These are phyloP conservation scores for Corapipo altera DNA, from an alignment of 2,113 vertebrate species.

Conservation along the genomic window DNA sequence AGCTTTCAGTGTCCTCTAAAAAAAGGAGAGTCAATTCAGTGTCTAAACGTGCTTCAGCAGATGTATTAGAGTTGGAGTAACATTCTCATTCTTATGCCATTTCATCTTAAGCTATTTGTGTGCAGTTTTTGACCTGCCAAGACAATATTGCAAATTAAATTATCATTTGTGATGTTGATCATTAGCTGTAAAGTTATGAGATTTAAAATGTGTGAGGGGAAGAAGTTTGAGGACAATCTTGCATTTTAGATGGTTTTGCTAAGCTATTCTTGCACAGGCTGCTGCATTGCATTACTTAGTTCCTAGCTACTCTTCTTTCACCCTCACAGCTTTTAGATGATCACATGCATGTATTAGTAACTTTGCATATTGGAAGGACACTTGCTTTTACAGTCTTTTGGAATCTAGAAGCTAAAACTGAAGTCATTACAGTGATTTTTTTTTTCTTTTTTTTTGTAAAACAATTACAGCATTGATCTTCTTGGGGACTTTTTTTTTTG, in stretches of 20 bases:
- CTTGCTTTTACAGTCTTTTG: neutral
- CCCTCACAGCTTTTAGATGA: neutral
- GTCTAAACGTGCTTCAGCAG: neutral
- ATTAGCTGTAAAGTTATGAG: neutral
- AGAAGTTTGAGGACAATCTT: neutral
- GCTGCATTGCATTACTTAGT: neutral
- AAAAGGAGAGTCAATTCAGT: neutral
- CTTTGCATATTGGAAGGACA: neutral
- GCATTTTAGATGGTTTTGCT: neutral
- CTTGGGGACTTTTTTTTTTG: neutral
- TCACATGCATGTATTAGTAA: neutral
- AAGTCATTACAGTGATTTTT: neutral
- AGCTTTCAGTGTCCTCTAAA: neutral
- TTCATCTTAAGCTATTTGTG: neutral
- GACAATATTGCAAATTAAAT: neutral
- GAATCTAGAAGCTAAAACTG: neutral
- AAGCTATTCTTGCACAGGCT: neutral
- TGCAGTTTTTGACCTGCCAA: neutral
- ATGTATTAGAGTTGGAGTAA: neutral
- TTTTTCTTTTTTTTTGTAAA: neutral
- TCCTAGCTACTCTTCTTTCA: neutral
- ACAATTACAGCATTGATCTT: neutral
- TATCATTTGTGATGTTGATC: neutral
- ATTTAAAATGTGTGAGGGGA: neutral
- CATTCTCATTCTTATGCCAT: neutral